phyloP scores from a whole-genome alignment of 2,797 vertebrate species.

The Emys orbicularis region DNA sequence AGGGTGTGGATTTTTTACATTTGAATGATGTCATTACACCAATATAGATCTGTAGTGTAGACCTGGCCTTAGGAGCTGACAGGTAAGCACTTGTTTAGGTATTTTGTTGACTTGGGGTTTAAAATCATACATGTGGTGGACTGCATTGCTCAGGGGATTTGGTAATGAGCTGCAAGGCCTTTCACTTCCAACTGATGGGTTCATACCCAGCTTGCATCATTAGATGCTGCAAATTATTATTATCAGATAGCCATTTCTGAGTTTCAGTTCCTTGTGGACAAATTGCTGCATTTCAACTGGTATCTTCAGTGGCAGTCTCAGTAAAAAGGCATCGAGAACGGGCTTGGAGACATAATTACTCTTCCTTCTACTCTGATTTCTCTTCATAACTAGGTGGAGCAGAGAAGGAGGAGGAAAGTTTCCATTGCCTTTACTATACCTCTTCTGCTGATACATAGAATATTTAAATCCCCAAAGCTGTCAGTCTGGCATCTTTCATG shows the following conservation, averaged over 20 bases:
- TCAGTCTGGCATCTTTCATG: neutral
- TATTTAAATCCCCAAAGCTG: conserved; percentile 17
- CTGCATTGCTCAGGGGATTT: neutral
- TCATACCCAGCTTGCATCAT: neutral
- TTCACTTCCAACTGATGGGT: neutral
- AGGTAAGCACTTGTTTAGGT: neutral
- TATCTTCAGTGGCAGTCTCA: neutral
- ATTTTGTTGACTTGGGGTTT: neutral
- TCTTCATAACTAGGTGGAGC: neutral
- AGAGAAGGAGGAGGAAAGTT: neutral
- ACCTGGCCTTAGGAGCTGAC: neutral
- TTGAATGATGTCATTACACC: neutral
- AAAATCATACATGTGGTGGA: neutral
- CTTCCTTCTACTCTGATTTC: neutral
- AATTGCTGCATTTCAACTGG: neutral
- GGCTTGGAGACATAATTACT: neutral
- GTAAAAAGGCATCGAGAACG: neutral
- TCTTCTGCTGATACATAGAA: conserved; percentile 15
- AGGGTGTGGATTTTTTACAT: neutral
- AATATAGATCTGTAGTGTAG: neutral
- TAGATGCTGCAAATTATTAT: neutral
- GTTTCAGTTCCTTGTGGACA: neutral
- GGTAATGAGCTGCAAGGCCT: neutral
- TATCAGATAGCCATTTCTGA: neutral
- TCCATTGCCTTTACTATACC: neutral